These are phyloP conservation scores for Stratiomys singularior DNA, from an alignment of 2,888 invertebrate genomes.

Conservation along the genomic window DNA sequence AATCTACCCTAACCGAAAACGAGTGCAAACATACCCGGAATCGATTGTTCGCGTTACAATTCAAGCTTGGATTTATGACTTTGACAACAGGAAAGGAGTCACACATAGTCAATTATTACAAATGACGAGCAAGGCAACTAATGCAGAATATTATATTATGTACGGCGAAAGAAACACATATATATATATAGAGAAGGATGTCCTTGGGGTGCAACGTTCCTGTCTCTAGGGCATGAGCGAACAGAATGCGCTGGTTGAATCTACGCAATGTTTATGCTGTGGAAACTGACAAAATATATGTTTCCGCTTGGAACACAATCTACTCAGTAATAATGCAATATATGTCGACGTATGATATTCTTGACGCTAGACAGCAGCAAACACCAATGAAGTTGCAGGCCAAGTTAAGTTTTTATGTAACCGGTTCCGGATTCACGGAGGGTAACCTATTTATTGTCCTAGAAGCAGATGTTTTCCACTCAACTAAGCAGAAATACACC, in stretches of 20 bases:
- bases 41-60: not conserved
- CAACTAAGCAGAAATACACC: constrained; percentile 33
- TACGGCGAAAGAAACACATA: too few species aligned
- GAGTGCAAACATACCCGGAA: not conserved
- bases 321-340: not conserved
- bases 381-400: not conserved
- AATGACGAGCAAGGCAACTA: not conserved
- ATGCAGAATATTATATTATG: too few species aligned
- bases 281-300: constrained; percentile 2
- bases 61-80: not conserved
- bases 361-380: not conserved
- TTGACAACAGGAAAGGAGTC: not conserved
- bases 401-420: constrained; percentile 11
- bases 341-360: not conserved
- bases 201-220: not conserved
- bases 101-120: not conserved
- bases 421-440: constrained; percentile 17
- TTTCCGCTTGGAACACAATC: constrained; percentile 5
- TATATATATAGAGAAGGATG: not conserved
- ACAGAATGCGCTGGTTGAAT: not conserved
- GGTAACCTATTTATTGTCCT: constrained; percentile 31
- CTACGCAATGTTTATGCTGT: not conserved
- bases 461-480: constrained; percentile 41
- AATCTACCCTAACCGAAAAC: too few species aligned
- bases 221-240: not conserved